A percentile compares a stretch with the other conserved stretches of the same genome.
Conservation (phyloP, 2,113 vertebrate genomes). For the Heliornis fulica region DNA sequence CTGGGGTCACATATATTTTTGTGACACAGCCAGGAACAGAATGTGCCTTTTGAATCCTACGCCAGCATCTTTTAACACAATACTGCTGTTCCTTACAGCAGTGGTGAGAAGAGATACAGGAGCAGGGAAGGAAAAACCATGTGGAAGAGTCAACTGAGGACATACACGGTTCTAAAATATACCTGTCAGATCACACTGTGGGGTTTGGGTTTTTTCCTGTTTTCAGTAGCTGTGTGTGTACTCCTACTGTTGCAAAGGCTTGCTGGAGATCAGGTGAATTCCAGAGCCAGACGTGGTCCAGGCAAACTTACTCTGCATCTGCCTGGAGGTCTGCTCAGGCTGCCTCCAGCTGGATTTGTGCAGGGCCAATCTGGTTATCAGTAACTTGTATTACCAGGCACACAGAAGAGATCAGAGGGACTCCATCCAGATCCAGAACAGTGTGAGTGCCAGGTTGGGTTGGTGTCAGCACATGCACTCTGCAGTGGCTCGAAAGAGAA, state of each 20-base stretch:
- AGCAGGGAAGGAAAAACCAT: not conserved
- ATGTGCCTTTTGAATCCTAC: conserved; percentile 31
- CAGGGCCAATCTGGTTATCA: not conserved
- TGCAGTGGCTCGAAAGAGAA: not conserved
- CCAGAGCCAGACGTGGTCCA: not conserved
- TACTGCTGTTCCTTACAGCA: conserved; percentile 3
- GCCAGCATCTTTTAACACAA: conserved; percentile 16
- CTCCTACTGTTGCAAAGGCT: not conserved
- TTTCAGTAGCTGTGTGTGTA: not conserved
- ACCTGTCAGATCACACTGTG: not conserved
- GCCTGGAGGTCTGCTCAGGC: not conserved
- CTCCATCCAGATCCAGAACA: not conserved
- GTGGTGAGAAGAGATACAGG: not conserved
- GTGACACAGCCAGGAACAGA: conserved; percentile 38
- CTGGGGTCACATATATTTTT: conserved; percentile 35
- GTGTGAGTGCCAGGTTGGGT: not conserved
- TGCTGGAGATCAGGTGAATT: not conserved
- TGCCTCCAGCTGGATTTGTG: not conserved
- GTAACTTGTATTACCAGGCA: not conserved
- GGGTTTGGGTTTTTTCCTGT: not conserved
- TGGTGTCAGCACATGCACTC: not conserved
- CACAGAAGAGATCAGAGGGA: not conserved
- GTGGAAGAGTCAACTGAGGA: not conserved
- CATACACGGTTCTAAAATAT: not conserved
- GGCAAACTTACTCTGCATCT: not conserved